phyloP scores from a whole-genome alignment of 1,140 invertebrate species.

The Thrips palmi region DNA sequence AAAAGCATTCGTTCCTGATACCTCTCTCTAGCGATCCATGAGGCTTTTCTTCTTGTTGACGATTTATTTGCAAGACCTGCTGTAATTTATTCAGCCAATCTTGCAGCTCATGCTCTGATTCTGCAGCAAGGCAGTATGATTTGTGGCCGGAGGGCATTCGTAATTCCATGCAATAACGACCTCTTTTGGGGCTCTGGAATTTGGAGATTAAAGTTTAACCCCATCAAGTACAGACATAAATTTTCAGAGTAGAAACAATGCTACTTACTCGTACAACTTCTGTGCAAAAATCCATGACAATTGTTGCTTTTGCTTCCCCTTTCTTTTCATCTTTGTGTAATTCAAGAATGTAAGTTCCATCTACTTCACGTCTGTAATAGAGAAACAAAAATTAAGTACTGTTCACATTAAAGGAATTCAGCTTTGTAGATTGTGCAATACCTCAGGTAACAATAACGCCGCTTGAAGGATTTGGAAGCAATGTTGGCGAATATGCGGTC shows the following conservation, averaged over 20 bases:
- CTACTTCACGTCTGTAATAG: constrained; percentile 52
- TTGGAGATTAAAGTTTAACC: constrained; percentile 1
- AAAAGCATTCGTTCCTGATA: constrained; percentile 14
- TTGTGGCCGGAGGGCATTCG: constrained; percentile 65
- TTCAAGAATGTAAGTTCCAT: constrained; percentile 78
- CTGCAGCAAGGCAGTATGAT: constrained; percentile 68
- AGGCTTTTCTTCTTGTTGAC: constrained; percentile 48
- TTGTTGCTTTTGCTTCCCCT: constrained; percentile 72
- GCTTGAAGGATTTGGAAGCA: constrained; percentile 77
- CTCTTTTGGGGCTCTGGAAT: constrained; percentile 60
- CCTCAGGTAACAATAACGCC: constrained; percentile 66
- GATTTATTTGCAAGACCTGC: constrained; percentile 54
- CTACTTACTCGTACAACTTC: constrained; percentile 58
- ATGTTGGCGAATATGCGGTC: constrained; percentile 73
- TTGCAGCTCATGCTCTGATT: constrained; percentile 64
- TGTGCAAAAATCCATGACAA: constrained; percentile 82
- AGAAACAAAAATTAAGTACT: constrained; percentile 9
- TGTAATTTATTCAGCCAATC: constrained; percentile 63
- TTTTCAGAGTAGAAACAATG: background rate
- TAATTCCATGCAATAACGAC: constrained; percentile 74
- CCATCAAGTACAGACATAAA: background rate
- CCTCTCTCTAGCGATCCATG: constrained; percentile 40
- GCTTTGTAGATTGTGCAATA: constrained; percentile 7
- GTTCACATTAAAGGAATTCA: constrained; percentile 7
- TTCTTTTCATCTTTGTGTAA: constrained; percentile 86